Evolutionary conservation across 2,888 invertebrate genomes (phyloP).

Genomic region (Atherix ibis): DNA sequence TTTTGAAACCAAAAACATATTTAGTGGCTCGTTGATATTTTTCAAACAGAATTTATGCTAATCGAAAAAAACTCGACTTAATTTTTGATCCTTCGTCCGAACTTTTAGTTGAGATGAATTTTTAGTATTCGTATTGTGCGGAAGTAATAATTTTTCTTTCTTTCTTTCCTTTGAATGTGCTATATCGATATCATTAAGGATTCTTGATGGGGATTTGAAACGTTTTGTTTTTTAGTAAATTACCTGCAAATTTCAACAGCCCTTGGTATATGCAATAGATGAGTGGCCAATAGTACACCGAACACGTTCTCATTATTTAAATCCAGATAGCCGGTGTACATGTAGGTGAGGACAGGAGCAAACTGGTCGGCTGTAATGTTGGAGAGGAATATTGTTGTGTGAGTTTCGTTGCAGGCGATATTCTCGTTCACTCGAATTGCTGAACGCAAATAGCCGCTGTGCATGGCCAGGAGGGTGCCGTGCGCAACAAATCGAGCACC

Average conservation of each 20-base stretch:
- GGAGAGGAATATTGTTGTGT: constrained; percentile 31
- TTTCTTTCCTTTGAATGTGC: no score
- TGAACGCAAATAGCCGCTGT: constrained; percentile 56
- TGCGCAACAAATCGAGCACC: constrained; percentile 53
- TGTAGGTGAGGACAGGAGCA: constrained; percentile 51
- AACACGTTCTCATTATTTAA: constrained; percentile 54
- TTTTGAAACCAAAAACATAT: no score
- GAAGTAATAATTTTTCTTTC: no score
- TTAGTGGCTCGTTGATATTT: no score
- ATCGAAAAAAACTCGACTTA: no score
- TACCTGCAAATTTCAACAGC: constrained; percentile 49
- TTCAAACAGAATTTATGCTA: no score
- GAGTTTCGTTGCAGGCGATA: constrained; percentile 2
- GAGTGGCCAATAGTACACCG: constrained; percentile 52
- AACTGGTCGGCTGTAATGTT: constrained; percentile 46
- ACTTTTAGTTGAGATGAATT: no score
- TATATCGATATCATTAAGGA: neutral
- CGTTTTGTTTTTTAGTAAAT: neutral
- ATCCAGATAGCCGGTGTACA: constrained; percentile 59
- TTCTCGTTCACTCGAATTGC: constrained; percentile 35
- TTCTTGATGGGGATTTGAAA: neutral
- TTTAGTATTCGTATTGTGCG: no score
- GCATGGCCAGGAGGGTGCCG: constrained; percentile 44
- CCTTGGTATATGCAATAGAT: constrained; percentile 56
- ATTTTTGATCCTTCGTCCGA: no score